Conservation (phyloP, 1,140 invertebrate species). For the Paramacrobiotus metropolitanus region DNA sequence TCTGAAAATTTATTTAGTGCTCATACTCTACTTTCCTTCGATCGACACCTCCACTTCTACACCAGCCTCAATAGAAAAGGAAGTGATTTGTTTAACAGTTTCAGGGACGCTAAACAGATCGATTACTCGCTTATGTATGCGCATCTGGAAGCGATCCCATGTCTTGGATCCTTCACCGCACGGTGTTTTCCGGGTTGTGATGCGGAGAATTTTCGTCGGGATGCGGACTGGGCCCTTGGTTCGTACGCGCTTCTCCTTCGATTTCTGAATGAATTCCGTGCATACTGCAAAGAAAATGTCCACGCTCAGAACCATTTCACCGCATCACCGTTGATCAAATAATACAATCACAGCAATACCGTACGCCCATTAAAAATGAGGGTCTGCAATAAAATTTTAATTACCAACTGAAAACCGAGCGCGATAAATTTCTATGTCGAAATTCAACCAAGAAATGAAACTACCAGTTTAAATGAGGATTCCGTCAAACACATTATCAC, state of each 20-base stretch:
- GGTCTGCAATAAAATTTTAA: no score
- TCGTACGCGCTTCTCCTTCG: constrained; percentile 84
- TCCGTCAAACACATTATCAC: no score
- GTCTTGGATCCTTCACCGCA: constrained; percentile 99
- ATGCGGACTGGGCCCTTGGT: constrained; percentile 90
- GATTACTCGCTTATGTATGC: constrained; percentile 95
- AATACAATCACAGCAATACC: no score
- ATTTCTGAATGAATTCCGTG: constrained; percentile 71
- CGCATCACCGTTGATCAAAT: no score
- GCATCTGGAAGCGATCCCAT: constrained; percentile 91
- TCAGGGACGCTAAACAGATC: constrained; percentile 92
- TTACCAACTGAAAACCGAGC: no score
- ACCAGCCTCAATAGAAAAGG: constrained; percentile 94
- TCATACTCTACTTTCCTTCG: constrained; percentile 30
- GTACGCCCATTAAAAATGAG: no score
- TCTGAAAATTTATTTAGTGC: no score
- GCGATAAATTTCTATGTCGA: no score
- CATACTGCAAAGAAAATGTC: constrained; percentile 53
- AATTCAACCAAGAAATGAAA: no score
- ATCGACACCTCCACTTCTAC: constrained; percentile 99
- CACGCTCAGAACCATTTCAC: no score
- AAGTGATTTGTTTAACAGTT: constrained; percentile 97
- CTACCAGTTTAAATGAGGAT: no score
- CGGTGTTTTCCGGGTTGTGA: constrained; percentile 96
- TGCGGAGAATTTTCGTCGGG: constrained; percentile 79